Conservation (phyloP, 2,113 vertebrate species). For the Euleptes europaea region DNA sequence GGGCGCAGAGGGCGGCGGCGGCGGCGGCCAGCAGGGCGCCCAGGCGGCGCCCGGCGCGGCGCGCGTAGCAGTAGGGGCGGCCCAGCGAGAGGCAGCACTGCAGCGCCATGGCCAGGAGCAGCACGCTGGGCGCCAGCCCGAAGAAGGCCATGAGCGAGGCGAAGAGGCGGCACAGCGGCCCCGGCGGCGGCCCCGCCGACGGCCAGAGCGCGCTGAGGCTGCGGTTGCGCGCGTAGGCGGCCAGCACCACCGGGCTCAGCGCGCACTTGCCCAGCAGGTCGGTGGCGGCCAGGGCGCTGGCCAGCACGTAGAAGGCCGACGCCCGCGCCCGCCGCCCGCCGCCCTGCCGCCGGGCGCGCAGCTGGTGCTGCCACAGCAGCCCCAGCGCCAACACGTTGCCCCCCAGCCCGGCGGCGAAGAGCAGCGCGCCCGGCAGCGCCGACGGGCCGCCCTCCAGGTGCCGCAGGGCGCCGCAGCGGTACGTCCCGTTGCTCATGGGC, state of each 20-base stretch:
- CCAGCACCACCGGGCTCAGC: slow-evolving; percentile 79
- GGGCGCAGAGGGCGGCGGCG: slow-evolving; percentile 61
- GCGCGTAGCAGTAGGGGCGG: slow-evolving; percentile 78
- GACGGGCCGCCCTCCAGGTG: slow-evolving; percentile 61
- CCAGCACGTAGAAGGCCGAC: slow-evolving; percentile 78
- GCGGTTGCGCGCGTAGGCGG: slow-evolving; percentile 77
- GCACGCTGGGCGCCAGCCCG: slow-evolving; percentile 75
- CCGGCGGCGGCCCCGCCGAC: fast-evolving
- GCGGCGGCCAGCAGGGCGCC: slow-evolving; percentile 44
- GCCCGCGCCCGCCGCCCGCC: slow-evolving; percentile 36
- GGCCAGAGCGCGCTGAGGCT: slow-evolving; percentile 69
- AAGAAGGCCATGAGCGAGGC: slow-evolving; percentile 82
- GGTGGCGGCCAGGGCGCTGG: slow-evolving; percentile 72
- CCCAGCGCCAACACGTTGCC: slow-evolving; percentile 79
- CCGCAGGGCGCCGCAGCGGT: slow-evolving; percentile 60
- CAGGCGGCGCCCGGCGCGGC: slow-evolving; percentile 64
- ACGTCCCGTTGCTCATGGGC: slow-evolving; percentile 35
- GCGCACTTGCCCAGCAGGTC: slow-evolving; percentile 81
- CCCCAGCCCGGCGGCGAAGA: slow-evolving; percentile 79
- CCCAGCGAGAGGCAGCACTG: slow-evolving; percentile 80
- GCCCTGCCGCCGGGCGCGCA: slow-evolving; percentile 41
- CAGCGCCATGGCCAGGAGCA: slow-evolving; percentile 80
- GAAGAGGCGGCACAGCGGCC: slow-evolving; percentile 72
- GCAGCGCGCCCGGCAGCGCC: slow-evolving; percentile 73
- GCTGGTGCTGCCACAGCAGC: slow-evolving; percentile 74